A percentile compares a stretch with the other conserved stretches of the same genome.
Evolutionary conservation across 2,888 invertebrate species (phyloP).

Genomic region (Drymonia ruficornis): DNA sequence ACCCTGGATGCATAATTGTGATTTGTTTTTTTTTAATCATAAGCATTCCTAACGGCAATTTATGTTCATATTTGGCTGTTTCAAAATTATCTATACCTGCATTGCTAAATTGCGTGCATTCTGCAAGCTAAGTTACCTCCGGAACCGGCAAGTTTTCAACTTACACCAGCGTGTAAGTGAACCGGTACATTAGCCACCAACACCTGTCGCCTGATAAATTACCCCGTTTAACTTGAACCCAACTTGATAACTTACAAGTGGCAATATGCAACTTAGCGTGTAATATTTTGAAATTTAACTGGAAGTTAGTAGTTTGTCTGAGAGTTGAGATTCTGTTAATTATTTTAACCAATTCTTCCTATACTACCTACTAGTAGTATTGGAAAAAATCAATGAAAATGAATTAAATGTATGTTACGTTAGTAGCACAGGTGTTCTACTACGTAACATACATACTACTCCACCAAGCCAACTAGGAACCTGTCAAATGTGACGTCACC

Average conservation of each 20-base stretch:
- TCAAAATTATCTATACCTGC: slow-evolving; percentile 1
- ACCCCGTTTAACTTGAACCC: slow-evolving; percentile 39
- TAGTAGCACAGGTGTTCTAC: no score
- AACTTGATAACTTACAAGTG: slow-evolving; percentile 31
- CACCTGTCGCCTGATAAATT: slow-evolving; percentile 51
- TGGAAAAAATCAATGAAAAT: no score
- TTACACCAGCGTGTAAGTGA: slow-evolving; percentile 23
- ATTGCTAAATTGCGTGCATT: slow-evolving; percentile 10
- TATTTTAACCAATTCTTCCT: neutral
- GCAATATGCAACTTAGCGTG: slow-evolving; percentile 4
- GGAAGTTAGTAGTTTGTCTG: neutral
- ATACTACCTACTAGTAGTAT: no score
- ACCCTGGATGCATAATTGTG: no score
- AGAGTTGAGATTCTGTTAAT: neutral
- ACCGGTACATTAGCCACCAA: slow-evolving; percentile 40
- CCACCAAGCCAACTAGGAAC: no score
- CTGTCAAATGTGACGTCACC: no score
- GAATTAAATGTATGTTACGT: no score
- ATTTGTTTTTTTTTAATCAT: no score
- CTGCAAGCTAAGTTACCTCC: slow-evolving; percentile 22
- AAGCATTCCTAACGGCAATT: no score
- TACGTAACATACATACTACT: no score
- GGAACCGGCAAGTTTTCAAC: slow-evolving; percentile 30
- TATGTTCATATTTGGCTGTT: neutral
- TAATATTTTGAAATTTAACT: slow-evolving; percentile 1